Evolutionary conservation across 2,797 vertebrate genomes (phyloP), one percentile per base, ranked within the genome.

Genomic region (Sylvilagus floridanus): DNA sequence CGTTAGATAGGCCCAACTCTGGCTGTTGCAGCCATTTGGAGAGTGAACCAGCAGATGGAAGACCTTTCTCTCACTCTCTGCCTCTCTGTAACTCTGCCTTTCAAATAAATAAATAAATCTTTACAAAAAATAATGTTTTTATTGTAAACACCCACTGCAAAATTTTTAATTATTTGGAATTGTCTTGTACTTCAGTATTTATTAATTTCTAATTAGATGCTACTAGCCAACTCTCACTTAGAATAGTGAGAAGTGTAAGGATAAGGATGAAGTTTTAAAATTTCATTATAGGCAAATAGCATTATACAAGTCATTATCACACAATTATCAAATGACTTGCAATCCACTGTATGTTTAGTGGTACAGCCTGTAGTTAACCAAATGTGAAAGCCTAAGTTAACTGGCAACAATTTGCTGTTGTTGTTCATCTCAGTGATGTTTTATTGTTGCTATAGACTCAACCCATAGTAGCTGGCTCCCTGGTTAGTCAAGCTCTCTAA

Each of bases 171-270:
- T 87, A 76, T 54, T 92, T 72, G 50, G 42, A 91, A 8, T 52
- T 72, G 24, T 83, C 13, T 75, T 66, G 73, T 79, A 88, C 37
- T 75, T 90, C 35, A 95, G 30, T 81, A 63, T 87, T 86, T 84
- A 75, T 35, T 90, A 82, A 71, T 19, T 84, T 1, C 17, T 83
- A 79, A 68, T 76, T 60, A 86, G 22, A 78, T 83, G 57, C 19
- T 22, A 89, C 32, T 79, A 63, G 50, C n/a, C 32, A 76, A 65
- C 7, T 72, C 50, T 92, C 73, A 71, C n/a, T 81, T 28, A 76
- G 17, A 19, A 76, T 37, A 76, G 17, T 37, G 37, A 37, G 37
- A 37, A 37, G 84, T 4, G 9, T 7, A 37, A 77, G 22, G 47
- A 21, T 66, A 91, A 17, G 2, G 57, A 82, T 88, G 3, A 72